Percentiles rank a stretch among this genome's conserved stretches.
Evolutionary conservation across 2,888 invertebrate genomes (phyloP).

Genomic region (Cheilosia scutellata): DNA sequence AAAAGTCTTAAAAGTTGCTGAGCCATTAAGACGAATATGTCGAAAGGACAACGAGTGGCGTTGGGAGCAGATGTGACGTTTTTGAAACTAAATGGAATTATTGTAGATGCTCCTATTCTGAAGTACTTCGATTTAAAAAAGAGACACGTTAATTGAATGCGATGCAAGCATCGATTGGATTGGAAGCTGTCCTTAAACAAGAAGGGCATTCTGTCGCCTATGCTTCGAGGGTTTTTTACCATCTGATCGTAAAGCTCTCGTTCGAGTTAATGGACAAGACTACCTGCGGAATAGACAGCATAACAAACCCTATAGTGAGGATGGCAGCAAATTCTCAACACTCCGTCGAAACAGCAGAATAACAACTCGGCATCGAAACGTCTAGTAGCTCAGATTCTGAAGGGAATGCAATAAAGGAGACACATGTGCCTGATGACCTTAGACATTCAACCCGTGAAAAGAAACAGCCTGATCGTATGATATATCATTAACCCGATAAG

Average conservation of each 20-base stretch:
- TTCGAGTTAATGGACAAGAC: slow-evolving; percentile 28
- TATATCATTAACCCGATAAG: neutral
- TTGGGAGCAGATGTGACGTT: slow-evolving; percentile 9
- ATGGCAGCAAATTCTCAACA: neutral
- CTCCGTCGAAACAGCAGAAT: slow-evolving; percentile 5
- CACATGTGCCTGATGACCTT: neutral
- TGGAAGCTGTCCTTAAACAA: slow-evolving; percentile 5
- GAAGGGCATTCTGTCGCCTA: neutral
- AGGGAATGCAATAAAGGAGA: slow-evolving; percentile 1
- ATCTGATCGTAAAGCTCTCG: slow-evolving; percentile 18
- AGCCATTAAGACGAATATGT: slow-evolving; percentile 14
- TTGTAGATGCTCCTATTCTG: slow-evolving; percentile 4
- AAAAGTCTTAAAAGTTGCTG: slow-evolving; percentile 3
- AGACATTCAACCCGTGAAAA: slow-evolving; percentile 20
- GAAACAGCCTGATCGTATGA: slow-evolving; percentile 19
- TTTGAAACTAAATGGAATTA: neutral
- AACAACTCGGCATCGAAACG: neutral
- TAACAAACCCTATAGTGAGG: slow-evolving; percentile 23
- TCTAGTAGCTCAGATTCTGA: slow-evolving; percentile 9
- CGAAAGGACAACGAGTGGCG: neutral
- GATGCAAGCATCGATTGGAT: slow-evolving; percentile 16
- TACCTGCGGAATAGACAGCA: slow-evolving; percentile 26
- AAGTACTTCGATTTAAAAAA: slow-evolving; percentile 11
- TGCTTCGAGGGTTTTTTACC: slow-evolving; percentile 30
- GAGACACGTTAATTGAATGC: slow-evolving; percentile 12